Evolutionary conservation across 2,888 invertebrate species (phyloP), one percentile per base, ranked within the genome.

Genomic region (Agriopis leucophaearia): DNA sequence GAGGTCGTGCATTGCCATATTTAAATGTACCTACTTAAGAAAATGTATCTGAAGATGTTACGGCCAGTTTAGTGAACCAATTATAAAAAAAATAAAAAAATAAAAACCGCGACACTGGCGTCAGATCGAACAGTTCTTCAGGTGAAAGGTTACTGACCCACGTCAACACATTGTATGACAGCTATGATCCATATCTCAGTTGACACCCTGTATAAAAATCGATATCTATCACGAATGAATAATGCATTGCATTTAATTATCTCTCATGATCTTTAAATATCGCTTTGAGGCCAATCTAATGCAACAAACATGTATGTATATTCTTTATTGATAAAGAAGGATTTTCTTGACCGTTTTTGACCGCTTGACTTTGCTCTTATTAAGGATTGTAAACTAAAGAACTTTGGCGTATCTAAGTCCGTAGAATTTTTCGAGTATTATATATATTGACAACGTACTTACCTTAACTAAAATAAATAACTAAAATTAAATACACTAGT

Each of bases 171-270:
- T n/a, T n/a, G n/a, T n/a, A n/a, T n/a, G n/a, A n/a, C n/a, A n/a
- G n/a, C 27, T 27, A 8, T 18, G 35, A 8, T 36, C 51, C 2
- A 27, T 36, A 4, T 13, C 5, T 15, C n/a, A n/a, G 6, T 35
- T 15, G 1, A 36, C 35, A n/a, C n/a, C 9, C 4, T 62, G 36
- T 54, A 47, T 45, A 35, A 35, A n/a, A 18, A 18, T 44, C 15
- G 44, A 44, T 51, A 62, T 62, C 52, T 44, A 16, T 62, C 54
- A 36, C 61, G 35, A 42, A 35, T 64, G 45, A 65, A 59, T 58
- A 54, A 59, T 52, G 45, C 45, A 54, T 54, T 36, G 9, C 50
- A 18, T 52, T 58, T 51, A 13, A 57, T 40, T 48, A 56, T 27
- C 50, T 40, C 35, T 50, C n/a, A 35, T 7, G 51, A 51, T 51